Percentiles rank a stretch among this genome's conserved stretches.
Evolutionary conservation across 2,797 vertebrate species (phyloP).

Genomic region (Schizopygopsis pylzovi): DNA sequence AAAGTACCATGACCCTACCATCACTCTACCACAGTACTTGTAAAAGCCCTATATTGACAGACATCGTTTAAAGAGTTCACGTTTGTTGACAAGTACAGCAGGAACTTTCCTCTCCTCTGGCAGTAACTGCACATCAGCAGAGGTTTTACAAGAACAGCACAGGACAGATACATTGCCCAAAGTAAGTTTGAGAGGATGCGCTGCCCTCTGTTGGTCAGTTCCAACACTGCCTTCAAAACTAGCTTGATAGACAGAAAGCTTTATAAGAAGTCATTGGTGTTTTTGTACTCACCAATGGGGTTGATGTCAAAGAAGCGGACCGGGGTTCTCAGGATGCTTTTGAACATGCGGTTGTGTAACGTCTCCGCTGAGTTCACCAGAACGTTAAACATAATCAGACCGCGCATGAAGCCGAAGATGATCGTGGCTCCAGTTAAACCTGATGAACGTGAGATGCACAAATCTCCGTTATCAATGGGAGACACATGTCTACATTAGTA

Average conservation of each 20-base stretch:
- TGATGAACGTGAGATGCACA: conserved; percentile 60
- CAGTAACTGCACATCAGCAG: background rate
- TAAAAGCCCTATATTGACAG: background rate
- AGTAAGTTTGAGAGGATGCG: background rate
- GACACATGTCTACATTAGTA: background rate
- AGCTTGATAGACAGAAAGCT: background rate
- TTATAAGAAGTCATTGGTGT: background rate
- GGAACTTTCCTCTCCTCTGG: background rate
- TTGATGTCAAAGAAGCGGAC: conserved; percentile 81
- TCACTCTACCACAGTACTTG: background rate
- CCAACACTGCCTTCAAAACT: background rate
- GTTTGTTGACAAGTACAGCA: background rate
- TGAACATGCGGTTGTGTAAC: conserved; percentile 84
- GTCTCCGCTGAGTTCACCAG: conserved; percentile 84
- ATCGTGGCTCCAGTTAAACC: conserved; percentile 85
- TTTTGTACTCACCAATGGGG: conserved; percentile 75
- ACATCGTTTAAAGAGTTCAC: background rate
- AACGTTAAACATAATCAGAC: conserved; percentile 82
- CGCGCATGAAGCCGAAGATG: conserved; percentile 84
- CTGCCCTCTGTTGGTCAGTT: conserved; percentile 41
- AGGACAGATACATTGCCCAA: background rate
- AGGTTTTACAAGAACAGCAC: background rate
- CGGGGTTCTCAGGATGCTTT: conserved; percentile 69
- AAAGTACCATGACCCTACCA: too few relatives aligned
- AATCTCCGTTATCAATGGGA: background rate